Conservation (phyloP, 2,888 invertebrate species). For the Eucriotettix oculatus region DNA sequence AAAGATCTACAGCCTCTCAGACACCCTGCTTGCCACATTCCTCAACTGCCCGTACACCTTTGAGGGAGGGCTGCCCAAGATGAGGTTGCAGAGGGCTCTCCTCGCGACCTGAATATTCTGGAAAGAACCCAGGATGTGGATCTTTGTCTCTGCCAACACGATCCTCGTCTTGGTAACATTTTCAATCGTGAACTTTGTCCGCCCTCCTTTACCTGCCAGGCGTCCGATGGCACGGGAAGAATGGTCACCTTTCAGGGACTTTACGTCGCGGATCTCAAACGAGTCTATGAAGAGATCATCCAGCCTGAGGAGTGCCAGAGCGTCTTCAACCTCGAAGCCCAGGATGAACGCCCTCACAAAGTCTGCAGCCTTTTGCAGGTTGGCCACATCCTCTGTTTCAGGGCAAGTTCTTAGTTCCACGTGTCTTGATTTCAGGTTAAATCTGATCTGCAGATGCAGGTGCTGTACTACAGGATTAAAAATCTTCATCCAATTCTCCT, state of each 20-base stretch:
- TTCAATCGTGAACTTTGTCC: constrained; percentile 96
- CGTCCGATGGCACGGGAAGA: constrained; percentile 91
- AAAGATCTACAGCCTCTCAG: constrained; percentile 55
- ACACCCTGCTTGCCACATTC: constrained; percentile 65
- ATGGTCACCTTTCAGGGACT: constrained; percentile 88
- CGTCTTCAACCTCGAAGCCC: constrained; percentile 96
- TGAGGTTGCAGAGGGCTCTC: constrained; percentile 88
- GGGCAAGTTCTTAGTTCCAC: constrained; percentile 62
- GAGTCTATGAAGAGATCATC: constrained; percentile 95
- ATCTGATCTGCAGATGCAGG: constrained; percentile 80
- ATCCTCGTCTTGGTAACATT: constrained; percentile 97
- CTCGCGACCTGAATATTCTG: constrained; percentile 92
- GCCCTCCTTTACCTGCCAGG: constrained; percentile 90
- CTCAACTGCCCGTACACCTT: constrained; percentile 94
- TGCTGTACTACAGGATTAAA: constrained; percentile 94
- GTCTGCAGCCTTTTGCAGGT: constrained; percentile 93
- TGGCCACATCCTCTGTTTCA: constrained; percentile 69
- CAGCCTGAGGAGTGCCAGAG: constrained; percentile 78
- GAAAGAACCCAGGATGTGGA: constrained; percentile 93
- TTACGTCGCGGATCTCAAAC: constrained; percentile 94
- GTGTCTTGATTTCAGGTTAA: constrained; percentile 78
- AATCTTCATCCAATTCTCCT: constrained; percentile 94
- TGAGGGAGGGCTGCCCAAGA: constrained; percentile 90
- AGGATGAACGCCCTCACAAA: constrained; percentile 92
- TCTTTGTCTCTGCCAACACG: constrained; percentile 88